These are phyloP conservation scores for Coracias cyanogaster DNA, from an alignment of 2,797 vertebrate species.

Conservation along the genomic window DNA sequence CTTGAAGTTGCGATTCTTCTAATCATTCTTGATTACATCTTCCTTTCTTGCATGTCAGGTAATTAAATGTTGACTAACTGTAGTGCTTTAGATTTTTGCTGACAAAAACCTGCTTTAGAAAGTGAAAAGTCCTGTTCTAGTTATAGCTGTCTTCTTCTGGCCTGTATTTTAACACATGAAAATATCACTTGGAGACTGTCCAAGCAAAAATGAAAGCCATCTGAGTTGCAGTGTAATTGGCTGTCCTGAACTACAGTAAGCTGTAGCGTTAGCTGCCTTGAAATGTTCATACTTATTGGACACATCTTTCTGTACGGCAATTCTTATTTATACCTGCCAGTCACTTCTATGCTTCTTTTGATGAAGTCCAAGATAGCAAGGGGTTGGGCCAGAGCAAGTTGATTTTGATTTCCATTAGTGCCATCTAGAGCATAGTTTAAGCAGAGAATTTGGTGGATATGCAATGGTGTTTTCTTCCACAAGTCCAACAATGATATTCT, in stretches of 20 bases:
- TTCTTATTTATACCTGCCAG: background rate
- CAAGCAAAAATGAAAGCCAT: background rate
- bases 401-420: background rate
- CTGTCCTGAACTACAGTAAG: background rate
- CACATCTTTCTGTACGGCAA: background rate
- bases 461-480: background rate
- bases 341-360: accelerated
- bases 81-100: slow-evolving; percentile 42
- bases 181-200: background rate
- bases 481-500: background rate
- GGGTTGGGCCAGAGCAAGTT: background rate
- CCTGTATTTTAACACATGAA: slow-evolving; percentile 5
- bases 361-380: background rate
- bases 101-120: slow-evolving; percentile 25
- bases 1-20: slow-evolving; percentile 36
- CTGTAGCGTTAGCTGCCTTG: background rate
- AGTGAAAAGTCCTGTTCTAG: slow-evolving; percentile 6
- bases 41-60: slow-evolving; percentile 6
- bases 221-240: background rate
- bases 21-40: slow-evolving; percentile 59
- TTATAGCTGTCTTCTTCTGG: background rate
- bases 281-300: background rate
- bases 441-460: background rate
- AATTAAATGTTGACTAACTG: slow-evolving; percentile 57
- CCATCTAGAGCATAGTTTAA: background rate